Evolutionary conservation across 2,113 vertebrate genomes (phyloP), one percentile per base, ranked within the genome.

Genomic region (Labeo catla): DNA sequence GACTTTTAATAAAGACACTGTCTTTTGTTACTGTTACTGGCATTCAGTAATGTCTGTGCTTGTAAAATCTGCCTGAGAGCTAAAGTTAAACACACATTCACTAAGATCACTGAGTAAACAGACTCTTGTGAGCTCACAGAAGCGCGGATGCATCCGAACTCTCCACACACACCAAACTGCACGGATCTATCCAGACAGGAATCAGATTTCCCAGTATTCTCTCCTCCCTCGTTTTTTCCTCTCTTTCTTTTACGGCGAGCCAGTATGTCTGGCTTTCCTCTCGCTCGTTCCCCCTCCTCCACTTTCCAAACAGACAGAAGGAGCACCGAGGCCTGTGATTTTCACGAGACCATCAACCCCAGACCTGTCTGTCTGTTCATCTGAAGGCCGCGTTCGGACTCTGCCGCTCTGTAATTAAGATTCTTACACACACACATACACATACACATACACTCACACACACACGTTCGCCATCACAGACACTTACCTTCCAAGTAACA

Each of bases 401-500:
- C 61, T 2, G 70, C 15, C 19, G 4, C 19, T 77, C 84, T 83
- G 57, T 81, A 45, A 74, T 12, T 19, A 36, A 68, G 36, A 59
- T 76, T 81, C 73, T 16, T n/a, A 80, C 84, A 52, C 68, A 72
- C 82, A 84, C 49, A 11, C 12, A 84, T 39, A 11, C 12, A 72
- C 39, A 61, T 47, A 12, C 15, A 45, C n/a, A 50, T 59, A 54
- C 57, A 61, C 57, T 61, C 43, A 57, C 47, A 81, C 85, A 36
- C 54, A 72, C 77, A 85, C 43, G 12, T 16, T 72, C 15, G 12
- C 68, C 66, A 52, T 36, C 28, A 61, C 88, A 68, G 72, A 49
- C 49, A 83, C 95, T 96, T 96, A 99, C 98, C 98, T 98, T 98
- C 97, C 91, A 98, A 95, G 91, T 98, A 99, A 91, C 97, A 99